A percentile compares a stretch with the other conserved stretches of the same genome.
Evolutionary conservation across 1,140 invertebrate species (phyloP).

Genomic region (Drosophila orena): DNA sequence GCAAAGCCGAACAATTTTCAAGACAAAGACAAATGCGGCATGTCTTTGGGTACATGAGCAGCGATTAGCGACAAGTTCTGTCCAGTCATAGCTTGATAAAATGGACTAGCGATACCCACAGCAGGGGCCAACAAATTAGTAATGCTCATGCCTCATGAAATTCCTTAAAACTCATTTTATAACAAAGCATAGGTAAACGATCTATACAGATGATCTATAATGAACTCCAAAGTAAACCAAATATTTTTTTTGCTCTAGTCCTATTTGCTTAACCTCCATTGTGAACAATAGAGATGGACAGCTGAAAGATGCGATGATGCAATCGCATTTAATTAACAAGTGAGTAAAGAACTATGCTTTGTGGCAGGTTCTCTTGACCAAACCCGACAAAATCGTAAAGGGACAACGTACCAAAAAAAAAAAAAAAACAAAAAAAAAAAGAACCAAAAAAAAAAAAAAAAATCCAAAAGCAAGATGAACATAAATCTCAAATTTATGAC

Average conservation of each 20-base stretch:
- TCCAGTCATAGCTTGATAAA: constrained; percentile 53
- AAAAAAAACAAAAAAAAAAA: background rate
- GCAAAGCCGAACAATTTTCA: constrained; percentile 32
- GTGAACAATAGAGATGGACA: constrained; percentile 22
- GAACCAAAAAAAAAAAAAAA: background rate
- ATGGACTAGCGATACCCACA: background rate
- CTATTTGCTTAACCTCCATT: background rate
- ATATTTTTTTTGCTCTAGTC: too few relatives aligned
- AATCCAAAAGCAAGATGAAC: constrained; percentile 57
- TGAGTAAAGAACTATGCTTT: constrained; percentile 38
- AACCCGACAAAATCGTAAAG: constrained; percentile 38
- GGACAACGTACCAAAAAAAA: background rate
- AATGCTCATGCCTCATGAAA: too few relatives aligned
- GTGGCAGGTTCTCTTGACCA: constrained; percentile 53
- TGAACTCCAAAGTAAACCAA: too few relatives aligned
- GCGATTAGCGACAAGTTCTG: constrained; percentile 59
- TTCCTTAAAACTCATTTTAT: too few relatives aligned
- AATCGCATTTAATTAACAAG: constrained; percentile 68
- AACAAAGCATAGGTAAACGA: too few relatives aligned
- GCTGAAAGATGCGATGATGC: constrained; percentile 63
- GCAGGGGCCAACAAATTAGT: background rate
- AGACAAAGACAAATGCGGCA: constrained; percentile 61
- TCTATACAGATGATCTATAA: too few relatives aligned
- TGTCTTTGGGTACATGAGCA: constrained; percentile 54
- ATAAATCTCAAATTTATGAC: constrained; percentile 78